Evolutionary conservation across 1,140 invertebrate genomes (phyloP).

Genomic region (Holcopasites calliopsidis): DNA sequence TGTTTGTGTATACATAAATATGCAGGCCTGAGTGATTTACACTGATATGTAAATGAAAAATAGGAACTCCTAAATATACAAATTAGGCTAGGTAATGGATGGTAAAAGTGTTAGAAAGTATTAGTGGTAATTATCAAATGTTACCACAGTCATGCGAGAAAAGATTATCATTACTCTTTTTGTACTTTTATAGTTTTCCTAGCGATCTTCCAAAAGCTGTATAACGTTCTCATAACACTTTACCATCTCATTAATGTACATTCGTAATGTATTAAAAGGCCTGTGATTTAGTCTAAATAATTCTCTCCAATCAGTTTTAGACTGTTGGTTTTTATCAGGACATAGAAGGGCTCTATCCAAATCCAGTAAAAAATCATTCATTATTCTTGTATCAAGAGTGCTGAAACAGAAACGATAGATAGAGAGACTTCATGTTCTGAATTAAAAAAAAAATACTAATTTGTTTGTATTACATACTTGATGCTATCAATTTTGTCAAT

Average conservation of each 20-base stretch:
- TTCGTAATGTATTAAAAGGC: constrained; percentile 34
- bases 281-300: constrained; percentile 80
- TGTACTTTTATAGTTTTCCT: constrained; percentile 11
- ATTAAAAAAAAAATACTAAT: neutral
- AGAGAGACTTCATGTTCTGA: neutral
- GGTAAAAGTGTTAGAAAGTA: constrained; percentile 5
- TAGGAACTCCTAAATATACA: constrained; percentile 22
- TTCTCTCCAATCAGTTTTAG: constrained; percentile 81
- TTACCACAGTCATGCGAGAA: constrained; percentile 13
- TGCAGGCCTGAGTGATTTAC: neutral
- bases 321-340: constrained; percentile 56
- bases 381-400: constrained; percentile 66
- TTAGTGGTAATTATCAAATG: neutral
- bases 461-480: constrained; percentile 61
- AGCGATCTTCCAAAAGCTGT: constrained; percentile 57
- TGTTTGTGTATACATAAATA: constrained; percentile 3
- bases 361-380: constrained; percentile 72
- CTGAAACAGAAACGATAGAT: constrained; percentile 59
- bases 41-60: neutral
- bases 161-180: neutral
- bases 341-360: constrained; percentile 71
- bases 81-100: neutral
- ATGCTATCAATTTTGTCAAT: constrained; percentile 52
- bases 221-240: constrained; percentile 64
- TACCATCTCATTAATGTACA: constrained; percentile 62